Base-by-base conservation (phyloP, 2,888 invertebrate species). In the Platycheirus albimanus region DNA sequence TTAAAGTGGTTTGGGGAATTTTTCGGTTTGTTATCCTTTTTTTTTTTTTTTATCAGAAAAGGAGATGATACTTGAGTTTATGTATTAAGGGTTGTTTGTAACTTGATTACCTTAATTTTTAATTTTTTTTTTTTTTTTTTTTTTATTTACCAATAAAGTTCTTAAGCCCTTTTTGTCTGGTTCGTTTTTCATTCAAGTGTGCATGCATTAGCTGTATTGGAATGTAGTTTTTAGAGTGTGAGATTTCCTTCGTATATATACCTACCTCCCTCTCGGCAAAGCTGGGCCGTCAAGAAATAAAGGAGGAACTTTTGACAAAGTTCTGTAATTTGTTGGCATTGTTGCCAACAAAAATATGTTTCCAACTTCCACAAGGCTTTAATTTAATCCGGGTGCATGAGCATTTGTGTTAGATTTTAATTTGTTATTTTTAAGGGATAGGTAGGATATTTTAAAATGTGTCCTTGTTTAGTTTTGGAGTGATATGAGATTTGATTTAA, bases 161-260 rank as follows among this genome's bases (percentile, higher is more conserved):
- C 69, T 17, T 24, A 19, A 20, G 8, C n/a, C 41, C 45, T 54
- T 69, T 15, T 61, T 49, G 19, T 41, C 28, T n/a, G 8, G 8
- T 30, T 33, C 5, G 30, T 36, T 20, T 28, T 36, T 24, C 28
- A 28, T n/a, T 54, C 20, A 49, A 41, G 47, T 61, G 33, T 52
- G 41, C 71, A 83, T 78, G 56, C 83, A 83, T 83, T 83, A 78
- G 78, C 28, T 51, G 11, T 83, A 74, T 72, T 78, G 69, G 15
- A 78, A 45, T 78, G 72, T 69, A 74, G n/a, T 54, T 61, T 54
- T 24, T 15, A 11, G 19, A n/a, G 38, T 36, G 38, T 38, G 38
- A 41, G 38, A 13, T 38, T 20, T 4, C 24, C 24, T n/a, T n/a
- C 24, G 24, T 24, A n/a, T n/a, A n/a, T n/a, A 7, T 1, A 15